Conservation (phyloP, 2,113 vertebrate genomes). For the Stercorarius parasiticus region DNA sequence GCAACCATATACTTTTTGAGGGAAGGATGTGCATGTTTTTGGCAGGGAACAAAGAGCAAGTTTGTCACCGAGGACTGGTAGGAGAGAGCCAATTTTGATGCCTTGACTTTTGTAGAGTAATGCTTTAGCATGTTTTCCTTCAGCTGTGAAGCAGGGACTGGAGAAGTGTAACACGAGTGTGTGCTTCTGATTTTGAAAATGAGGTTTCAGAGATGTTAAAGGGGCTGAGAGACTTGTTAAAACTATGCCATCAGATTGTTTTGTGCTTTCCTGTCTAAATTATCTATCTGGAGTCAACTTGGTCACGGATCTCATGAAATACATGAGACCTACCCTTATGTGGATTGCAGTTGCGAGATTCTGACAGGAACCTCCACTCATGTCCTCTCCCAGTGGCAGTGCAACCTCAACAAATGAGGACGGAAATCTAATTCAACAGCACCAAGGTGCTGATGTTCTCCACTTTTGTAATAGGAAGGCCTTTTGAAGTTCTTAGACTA, state of each 20-base stretch:
- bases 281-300: background rate
- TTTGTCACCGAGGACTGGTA: background rate
- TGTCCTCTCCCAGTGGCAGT: background rate
- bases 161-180: background rate
- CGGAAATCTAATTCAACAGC: background rate
- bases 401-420: background rate
- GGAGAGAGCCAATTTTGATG: background rate
- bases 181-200: background rate
- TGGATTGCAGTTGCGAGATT: background rate
- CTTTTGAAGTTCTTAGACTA: background rate
- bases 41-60: background rate
- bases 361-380: fast-evolving
- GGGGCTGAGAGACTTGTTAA: background rate
- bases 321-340: fast-evolving
- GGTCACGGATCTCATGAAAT: background rate
- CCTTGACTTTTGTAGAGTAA: background rate
- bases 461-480: background rate
- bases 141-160: background rate
- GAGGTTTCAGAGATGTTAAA: background rate
- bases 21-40: background rate
- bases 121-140: background rate
- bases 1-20: background rate
- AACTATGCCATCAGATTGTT: background rate
- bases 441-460: background rate
- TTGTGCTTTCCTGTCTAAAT: background rate